Conservation (phyloP, 2,888 invertebrate species). For the Drosophila subsilvestris region DNA sequence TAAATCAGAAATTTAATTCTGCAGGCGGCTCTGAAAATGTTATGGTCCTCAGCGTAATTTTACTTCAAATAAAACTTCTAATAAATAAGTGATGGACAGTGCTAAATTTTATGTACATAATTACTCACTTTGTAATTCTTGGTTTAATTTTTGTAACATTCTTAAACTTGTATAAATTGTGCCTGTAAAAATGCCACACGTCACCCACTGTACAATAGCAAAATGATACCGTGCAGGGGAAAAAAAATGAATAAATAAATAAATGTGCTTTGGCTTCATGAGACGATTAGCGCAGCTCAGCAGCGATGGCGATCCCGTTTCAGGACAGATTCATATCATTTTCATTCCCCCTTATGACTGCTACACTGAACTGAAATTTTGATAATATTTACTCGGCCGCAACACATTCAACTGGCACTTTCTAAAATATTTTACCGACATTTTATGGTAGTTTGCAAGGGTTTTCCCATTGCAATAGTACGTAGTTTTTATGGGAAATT, state of each 20-base stretch:
- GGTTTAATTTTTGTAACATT: not conserved
- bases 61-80: too few species aligned
- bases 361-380: not conserved
- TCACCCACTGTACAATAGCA: constrained; percentile 42
- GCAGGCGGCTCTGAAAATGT: not conserved
- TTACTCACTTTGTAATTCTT: too few species aligned
- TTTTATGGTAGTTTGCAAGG: not conserved
- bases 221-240: constrained; percentile 1
- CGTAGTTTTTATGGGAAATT: too few species aligned
- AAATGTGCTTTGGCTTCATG: constrained; percentile 74
- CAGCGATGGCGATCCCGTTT: constrained; percentile 12
- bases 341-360: not conserved
- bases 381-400: not conserved
- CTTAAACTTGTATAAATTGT: not conserved
- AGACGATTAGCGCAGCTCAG: constrained; percentile 64
- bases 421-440: not conserved
- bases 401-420: not conserved
- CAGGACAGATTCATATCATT: constrained; percentile 1
- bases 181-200: not conserved
- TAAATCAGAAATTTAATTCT: too few species aligned
- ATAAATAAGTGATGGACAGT: too few species aligned
- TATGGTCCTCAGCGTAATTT: not conserved
- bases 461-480: too few species aligned
- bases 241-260: constrained; percentile 40
- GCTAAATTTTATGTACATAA: too few species aligned